Conservation (phyloP, 2,888 invertebrate genomes). For the Euzophera pinguis region DNA sequence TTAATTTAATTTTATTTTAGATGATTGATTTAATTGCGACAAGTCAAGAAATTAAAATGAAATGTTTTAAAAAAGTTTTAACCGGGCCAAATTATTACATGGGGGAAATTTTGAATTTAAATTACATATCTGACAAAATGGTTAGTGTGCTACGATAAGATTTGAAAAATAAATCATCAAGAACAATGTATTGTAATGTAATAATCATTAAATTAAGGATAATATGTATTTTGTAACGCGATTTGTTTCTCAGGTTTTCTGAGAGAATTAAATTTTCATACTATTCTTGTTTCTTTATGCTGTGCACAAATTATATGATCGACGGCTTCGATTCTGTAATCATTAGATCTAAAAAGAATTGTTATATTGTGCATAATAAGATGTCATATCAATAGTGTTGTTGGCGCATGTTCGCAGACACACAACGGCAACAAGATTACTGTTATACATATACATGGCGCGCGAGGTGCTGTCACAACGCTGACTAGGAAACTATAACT, state of each 20-base stretch:
- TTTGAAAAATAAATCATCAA: slow-evolving; percentile 69
- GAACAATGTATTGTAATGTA: slow-evolving; percentile 76
- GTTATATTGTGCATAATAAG: slow-evolving; percentile 67
- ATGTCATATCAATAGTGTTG: slow-evolving; percentile 55
- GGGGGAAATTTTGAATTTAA: slow-evolving; percentile 79
- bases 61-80: slow-evolving; percentile 55
- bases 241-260: slow-evolving; percentile 75
- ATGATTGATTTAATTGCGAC: slow-evolving; percentile 39
- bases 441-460: slow-evolving; percentile 23
- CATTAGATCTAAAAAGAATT: slow-evolving; percentile 58
- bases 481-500: not conserved
- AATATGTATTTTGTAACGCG: slow-evolving; percentile 76
- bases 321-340: slow-evolving; percentile 60
- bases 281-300: slow-evolving; percentile 64
- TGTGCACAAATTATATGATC: slow-evolving; percentile 70
- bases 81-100: slow-evolving; percentile 74
- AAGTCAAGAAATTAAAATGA: slow-evolving; percentile 47
- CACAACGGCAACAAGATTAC: slow-evolving; percentile 25
- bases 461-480: slow-evolving; percentile 12
- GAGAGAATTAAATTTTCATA: slow-evolving; percentile 67
- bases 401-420: slow-evolving; percentile 37
- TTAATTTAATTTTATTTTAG: slow-evolving; percentile 25
- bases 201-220: slow-evolving; percentile 76
- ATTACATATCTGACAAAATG: slow-evolving; percentile 80
- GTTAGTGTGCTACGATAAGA: slow-evolving; percentile 80